Base-by-base conservation (phyloP, 2,797 vertebrate genomes). In the Alauda arvensis region DNA sequence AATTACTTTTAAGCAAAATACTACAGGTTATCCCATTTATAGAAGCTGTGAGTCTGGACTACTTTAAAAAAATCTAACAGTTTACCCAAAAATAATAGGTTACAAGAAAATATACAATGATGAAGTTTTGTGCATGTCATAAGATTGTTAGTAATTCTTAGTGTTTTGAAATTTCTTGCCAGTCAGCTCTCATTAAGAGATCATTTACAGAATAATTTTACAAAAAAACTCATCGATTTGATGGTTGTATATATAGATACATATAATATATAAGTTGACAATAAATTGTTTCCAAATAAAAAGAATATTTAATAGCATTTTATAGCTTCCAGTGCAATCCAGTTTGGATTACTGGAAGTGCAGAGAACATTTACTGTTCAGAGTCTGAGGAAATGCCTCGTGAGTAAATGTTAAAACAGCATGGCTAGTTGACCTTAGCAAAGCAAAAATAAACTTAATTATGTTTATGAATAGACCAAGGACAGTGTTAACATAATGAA, bases 41-140 rank as follows among this genome's bases (percentile, higher is more conserved):
- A 87, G 33, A 80, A 75, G 18, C 14, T 0, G 1, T 62, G 40
- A 46, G 33, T 68, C 63, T 79, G 52, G 33, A 66, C 13, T 59
- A 55, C 31, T 84, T 48, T 6, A 65, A 39, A 60, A 86, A 61
- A 77, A 39, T 24, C 20, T 18, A 61, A 40, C 18, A 55, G n/a
- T 25, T 83, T 76, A 72, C 56, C 59, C 26, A 6, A 82, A 91
- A 87, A n/a, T 29, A 69, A 25, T 59, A 71, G 26, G 11, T 75
- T 80, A 33, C 31, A 71, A 51, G 69, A 71, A 85, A 75, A 83
- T 52, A 77, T 10, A 42, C 43, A 75, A 80, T 34, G 59, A 40
- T 80, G 39, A 70, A 71, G 56, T 84, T 86, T 92, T 66, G 53
- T 90, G 87, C 85, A 90, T 93, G 89, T 78, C 28, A 28, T 65